Conservation (phyloP, 23 tunicate genomes). For the Corella eumyota region DNA sequence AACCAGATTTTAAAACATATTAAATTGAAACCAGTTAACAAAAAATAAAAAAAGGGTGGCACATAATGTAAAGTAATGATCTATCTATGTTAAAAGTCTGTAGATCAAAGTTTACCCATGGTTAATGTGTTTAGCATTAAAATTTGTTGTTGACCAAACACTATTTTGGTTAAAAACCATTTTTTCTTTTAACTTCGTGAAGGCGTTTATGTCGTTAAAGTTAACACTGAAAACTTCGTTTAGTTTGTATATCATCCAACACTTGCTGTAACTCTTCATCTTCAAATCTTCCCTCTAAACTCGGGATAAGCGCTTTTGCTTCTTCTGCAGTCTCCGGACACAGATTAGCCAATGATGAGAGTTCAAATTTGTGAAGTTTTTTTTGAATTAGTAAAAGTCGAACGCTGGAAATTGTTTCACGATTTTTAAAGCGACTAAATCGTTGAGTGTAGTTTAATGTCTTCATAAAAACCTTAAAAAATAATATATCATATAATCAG, state of each 20-base stretch:
- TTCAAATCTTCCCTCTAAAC: slow-evolving; percentile 76
- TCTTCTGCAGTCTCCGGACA: slow-evolving; percentile 99
- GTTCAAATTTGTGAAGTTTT: slow-evolving; percentile 90
- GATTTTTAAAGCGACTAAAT: slow-evolving; percentile 87
- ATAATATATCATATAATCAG: too few species aligned
- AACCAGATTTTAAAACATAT: too few species aligned
- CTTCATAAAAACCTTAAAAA: slow-evolving; percentile 68
- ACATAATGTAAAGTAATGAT: too few species aligned
- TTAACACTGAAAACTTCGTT: slow-evolving; percentile 88
- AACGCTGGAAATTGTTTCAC: slow-evolving; percentile 88
- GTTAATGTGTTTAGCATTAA: too few species aligned
- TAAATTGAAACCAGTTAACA: too few species aligned
- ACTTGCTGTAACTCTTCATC: slow-evolving; percentile 93
- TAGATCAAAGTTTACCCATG: too few species aligned
- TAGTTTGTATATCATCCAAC: slow-evolving; percentile 75
- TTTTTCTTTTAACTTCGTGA: too few species aligned
- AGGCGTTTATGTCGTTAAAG: too few species aligned
- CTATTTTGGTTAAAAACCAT: too few species aligned
- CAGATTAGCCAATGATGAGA: slow-evolving; percentile 89
- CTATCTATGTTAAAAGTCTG: too few species aligned
- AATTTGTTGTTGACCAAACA: too few species aligned
- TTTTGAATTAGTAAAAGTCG: slow-evolving; percentile 67
- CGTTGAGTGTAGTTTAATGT: slow-evolving; percentile 96
- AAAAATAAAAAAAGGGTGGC: too few species aligned
- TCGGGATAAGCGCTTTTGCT: slow-evolving; percentile 90